Conservation (phyloP, 2,113 vertebrate genomes). For the Syngnathus floridae region DNA sequence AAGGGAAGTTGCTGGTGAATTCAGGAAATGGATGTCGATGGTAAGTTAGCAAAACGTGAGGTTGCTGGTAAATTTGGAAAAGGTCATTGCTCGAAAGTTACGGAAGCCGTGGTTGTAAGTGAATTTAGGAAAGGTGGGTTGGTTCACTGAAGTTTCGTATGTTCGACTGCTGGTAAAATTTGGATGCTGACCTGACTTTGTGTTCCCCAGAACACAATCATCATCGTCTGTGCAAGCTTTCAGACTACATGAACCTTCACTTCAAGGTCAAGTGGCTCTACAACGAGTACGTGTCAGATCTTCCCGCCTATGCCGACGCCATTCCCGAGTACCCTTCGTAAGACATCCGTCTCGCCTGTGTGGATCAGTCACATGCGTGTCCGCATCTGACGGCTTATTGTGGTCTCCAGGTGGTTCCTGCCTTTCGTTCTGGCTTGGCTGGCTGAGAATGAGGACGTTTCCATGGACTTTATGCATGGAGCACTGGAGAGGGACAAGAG, state of each 20-base stretch:
- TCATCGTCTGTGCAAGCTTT: constrained; percentile 84
- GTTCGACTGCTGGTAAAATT: too few relatives aligned
- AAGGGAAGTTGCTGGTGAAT: too few relatives aligned
- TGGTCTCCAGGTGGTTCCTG: constrained; percentile 83
- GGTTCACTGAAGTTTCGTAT: not conserved
- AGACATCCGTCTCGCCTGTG: constrained; percentile 46
- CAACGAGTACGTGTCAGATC: constrained; percentile 86
- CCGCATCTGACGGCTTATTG: not conserved
- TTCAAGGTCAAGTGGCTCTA: constrained; percentile 99
- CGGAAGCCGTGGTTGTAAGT: not conserved
- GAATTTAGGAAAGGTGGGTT: too few relatives aligned
- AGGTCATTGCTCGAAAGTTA: not conserved
- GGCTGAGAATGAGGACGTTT: constrained; percentile 94
- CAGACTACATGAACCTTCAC: constrained; percentile 98
- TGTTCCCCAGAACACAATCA: constrained; percentile 83
- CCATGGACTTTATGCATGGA: constrained; percentile 89
- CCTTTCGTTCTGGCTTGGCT: constrained; percentile 94
- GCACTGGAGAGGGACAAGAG: constrained; percentile 96
- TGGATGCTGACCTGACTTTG: not conserved
- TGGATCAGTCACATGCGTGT: not conserved
- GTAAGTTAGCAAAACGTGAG: not conserved
- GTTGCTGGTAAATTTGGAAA: not conserved
- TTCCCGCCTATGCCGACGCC: constrained; percentile 74
- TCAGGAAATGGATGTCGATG: not conserved
- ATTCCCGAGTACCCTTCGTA: constrained; percentile 91